Evolutionary conservation across 2,888 invertebrate species (phyloP).

Genomic region (Acrobasis suavella): DNA sequence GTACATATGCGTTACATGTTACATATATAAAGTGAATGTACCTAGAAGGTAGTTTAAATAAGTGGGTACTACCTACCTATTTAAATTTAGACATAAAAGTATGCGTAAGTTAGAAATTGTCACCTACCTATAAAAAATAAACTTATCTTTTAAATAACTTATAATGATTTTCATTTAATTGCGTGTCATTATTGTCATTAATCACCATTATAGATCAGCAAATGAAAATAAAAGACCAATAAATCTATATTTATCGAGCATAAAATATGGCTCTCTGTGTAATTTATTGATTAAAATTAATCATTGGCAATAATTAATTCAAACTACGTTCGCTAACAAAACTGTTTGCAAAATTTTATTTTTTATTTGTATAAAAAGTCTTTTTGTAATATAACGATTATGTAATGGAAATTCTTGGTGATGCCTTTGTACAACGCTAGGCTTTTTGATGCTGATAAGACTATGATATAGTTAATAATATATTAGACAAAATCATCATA

Average conservation of each 20-base stretch:
- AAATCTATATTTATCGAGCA: constrained; percentile 15
- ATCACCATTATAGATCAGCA: background rate
- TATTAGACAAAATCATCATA: no score
- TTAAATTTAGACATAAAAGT: no score
- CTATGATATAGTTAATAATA: no score
- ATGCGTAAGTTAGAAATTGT: background rate
- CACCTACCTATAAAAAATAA: background rate
- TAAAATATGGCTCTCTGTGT: constrained; percentile 1
- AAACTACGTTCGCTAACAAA: constrained; percentile 1
- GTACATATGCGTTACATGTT: no score
- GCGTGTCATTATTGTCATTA: background rate
- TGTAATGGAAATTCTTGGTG: no score
- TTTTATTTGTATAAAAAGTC: no score
- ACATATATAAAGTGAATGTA: no score
- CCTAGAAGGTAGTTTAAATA: no score
- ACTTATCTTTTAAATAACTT: background rate
- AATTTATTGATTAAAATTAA: constrained; percentile 12
- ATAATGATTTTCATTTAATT: background rate
- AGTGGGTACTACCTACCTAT: no score
- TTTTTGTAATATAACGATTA: no score
- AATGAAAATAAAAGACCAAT: constrained; percentile 3
- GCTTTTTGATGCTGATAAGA: no score
- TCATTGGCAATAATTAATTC: constrained; percentile 7
- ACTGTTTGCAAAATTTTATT: background rate
- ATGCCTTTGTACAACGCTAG: no score